These are phyloP conservation scores for Pseudomyrmex concolor DNA, from an alignment of 1,140 invertebrate genomes.

Conservation along the genomic window DNA sequence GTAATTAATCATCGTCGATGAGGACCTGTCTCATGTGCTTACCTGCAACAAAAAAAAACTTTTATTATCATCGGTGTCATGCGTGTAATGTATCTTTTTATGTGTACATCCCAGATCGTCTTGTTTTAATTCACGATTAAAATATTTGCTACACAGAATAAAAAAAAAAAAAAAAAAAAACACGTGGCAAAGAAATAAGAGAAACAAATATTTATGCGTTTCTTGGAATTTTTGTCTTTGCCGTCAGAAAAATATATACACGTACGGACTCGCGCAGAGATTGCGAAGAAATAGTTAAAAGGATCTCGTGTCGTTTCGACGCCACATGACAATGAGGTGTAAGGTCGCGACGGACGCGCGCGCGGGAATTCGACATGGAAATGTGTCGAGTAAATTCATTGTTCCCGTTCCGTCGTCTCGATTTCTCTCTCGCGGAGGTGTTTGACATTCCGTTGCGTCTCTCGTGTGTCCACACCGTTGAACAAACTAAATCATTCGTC, in stretches of 20 bases:
- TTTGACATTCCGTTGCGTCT: slow-evolving; percentile 67
- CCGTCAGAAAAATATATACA: not conserved
- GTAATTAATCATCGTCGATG: slow-evolving; percentile 45
- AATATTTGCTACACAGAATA: not conserved
- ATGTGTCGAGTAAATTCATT: slow-evolving; percentile 64
- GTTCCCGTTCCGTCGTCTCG: slow-evolving; percentile 68
- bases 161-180: not conserved
- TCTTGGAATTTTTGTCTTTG: not conserved
- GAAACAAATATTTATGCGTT: not conserved
- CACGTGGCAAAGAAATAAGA: not conserved
- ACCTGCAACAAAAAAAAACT: slow-evolving; percentile 39
- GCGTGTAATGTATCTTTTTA: not conserved
- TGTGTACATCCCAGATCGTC: not conserved
- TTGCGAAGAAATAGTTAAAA: slow-evolving; percentile 26
- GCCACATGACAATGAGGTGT: slow-evolving; percentile 1
- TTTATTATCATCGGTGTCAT: slow-evolving; percentile 9
- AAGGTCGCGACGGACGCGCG: slow-evolving; percentile 23
- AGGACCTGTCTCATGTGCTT: slow-evolving; percentile 15
- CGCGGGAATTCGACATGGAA: slow-evolving; percentile 47
- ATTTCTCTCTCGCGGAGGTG: slow-evolving; percentile 58
- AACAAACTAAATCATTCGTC: slow-evolving; percentile 69
- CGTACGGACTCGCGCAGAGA: not conserved
- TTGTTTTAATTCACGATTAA: not conserved
- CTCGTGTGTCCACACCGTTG: slow-evolving; percentile 37
- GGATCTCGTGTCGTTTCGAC: slow-evolving; percentile 19